Base-by-base conservation (phyloP, 2,797 vertebrate genomes). In the Coranthus polyacanthus region DNA sequence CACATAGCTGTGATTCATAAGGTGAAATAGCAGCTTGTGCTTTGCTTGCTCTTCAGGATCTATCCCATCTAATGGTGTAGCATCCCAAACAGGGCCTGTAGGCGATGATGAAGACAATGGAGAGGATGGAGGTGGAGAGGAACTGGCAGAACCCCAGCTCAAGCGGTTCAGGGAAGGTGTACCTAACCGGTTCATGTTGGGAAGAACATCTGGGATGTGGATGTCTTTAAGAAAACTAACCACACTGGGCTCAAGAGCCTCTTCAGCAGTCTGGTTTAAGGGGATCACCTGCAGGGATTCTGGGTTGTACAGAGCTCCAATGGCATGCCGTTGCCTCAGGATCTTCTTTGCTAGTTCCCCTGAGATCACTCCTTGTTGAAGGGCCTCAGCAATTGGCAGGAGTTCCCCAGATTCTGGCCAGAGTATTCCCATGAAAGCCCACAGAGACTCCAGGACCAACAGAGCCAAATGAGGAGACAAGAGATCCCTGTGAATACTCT, bases 371-470 rank as follows among this genome's bases (percentile, higher is more conserved):
- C 95, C 95, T 80, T 98, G 95, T 69, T 97, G 95, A 67, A 98
- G 49, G 52, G 95, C 96, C 72, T 95, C 95, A 29, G 83, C 88
- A 29, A 95, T 85, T 0, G 95, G 85, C 17, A 97, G 29, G 6
- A 96, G 67, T 81, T 98, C 95, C 53, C 97, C 97, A 0, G 95
- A 96, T 82, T 98, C 95, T 3, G 97, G 97, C 95, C 93, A 94
- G 6, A 99, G 84, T n/a, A 99, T 85, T 53, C 96, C 97, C 90
- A 78, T 89, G 65, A 97, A 95, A 57, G 94, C 83, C 90, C 87
- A 75, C 24, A 97, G 92, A 42, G 96, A 95, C 83, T 98, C 96
- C 43, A 99, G 91, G 41, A 95, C 87, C 75, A 95, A 81, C 68
- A 99, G 63, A 0, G 96, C 97, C 43, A 90, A 85, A 64, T 81